Evolutionary conservation across 2,888 invertebrate genomes (phyloP).

Genomic region (Drosophila cognata): DNA sequence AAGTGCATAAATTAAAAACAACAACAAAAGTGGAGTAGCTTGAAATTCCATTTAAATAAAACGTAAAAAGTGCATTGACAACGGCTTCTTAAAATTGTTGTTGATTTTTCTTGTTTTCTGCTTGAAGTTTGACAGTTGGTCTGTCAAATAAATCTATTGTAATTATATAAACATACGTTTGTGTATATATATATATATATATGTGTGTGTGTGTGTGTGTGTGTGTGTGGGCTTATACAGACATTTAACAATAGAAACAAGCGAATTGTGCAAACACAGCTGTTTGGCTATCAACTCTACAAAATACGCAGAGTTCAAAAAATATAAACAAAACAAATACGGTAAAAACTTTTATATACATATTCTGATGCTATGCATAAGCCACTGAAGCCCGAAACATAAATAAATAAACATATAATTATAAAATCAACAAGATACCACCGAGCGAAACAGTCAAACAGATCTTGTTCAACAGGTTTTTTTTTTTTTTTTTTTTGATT

Average conservation of each 20-base stretch:
- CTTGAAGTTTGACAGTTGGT: constrained; percentile 46
- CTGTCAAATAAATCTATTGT: constrained; percentile 60
- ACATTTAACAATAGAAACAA: constrained; percentile 19
- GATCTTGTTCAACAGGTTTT: constrained; percentile 71
- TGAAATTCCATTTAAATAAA: constrained; percentile 50
- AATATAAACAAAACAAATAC: constrained; percentile 13
- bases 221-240: background rate
- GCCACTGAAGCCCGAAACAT: constrained; percentile 29
- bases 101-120: constrained; percentile 40
- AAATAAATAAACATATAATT: constrained; percentile 45
- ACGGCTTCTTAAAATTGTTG: constrained; percentile 39
- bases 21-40: constrained; percentile 49
- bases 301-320: constrained; percentile 12
- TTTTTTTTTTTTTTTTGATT: constrained; percentile 22
- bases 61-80: constrained; percentile 51
- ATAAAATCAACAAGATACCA: constrained; percentile 35
- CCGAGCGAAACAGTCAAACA: constrained; percentile 9
- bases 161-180: constrained; percentile 11
- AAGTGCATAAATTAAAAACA: constrained; percentile 58
- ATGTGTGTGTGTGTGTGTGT: background rate
- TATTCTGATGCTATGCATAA: constrained; percentile 21
- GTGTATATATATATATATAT: constrained; percentile 15
- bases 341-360: constrained; percentile 23
- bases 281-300: constrained; percentile 43
- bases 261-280: constrained; percentile 65